Evolutionary conservation across 2,113 vertebrate genomes (phyloP).

Genomic region (Cynoglossus semilaevis): DNA sequence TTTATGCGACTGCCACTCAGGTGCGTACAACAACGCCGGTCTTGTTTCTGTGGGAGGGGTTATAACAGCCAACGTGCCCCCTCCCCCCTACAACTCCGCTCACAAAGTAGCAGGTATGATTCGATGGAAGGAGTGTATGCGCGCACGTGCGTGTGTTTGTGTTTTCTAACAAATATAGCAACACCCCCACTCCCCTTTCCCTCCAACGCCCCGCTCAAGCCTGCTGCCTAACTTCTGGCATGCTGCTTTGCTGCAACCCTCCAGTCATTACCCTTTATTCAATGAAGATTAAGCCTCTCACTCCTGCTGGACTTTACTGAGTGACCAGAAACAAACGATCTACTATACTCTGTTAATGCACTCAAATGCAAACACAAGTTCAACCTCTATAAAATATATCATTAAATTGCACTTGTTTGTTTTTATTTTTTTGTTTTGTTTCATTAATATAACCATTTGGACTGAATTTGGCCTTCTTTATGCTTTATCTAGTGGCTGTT

Average conservation of each 20-base stretch:
- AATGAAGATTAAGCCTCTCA: constrained; percentile 35
- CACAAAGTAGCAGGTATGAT: constrained; percentile 86
- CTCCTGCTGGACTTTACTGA: constrained; percentile 35
- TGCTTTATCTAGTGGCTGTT: too few species aligned
- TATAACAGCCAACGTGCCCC: constrained; percentile 85
- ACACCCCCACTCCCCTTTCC: neutral
- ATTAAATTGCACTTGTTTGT: too few species aligned
- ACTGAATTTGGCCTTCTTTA: too few species aligned
- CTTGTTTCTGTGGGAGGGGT: constrained; percentile 90
- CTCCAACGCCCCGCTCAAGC: constrained; percentile 17
- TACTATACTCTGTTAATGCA: neutral
- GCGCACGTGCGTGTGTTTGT: neutral
- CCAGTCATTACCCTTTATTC: constrained; percentile 20
- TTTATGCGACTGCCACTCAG: constrained; percentile 78
- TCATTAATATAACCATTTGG: too few species aligned
- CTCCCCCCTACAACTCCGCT: constrained; percentile 84
- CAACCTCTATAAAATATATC: too few species aligned
- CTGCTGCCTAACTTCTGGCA: constrained; percentile 65
- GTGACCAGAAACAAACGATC: constrained; percentile 61
- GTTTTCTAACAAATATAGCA: constrained; percentile 14
- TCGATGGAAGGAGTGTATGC: constrained; percentile 10
- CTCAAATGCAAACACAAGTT: too few species aligned
- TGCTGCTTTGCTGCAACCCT: constrained; percentile 63
- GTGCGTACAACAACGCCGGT: constrained; percentile 95
- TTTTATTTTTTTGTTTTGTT: too few species aligned